A percentile compares a stretch with the other conserved stretches of the same genome.
These are phyloP conservation scores for Perodicticus potto DNA, from an alignment of 2,797 vertebrate genomes.

Conservation along the genomic window DNA sequence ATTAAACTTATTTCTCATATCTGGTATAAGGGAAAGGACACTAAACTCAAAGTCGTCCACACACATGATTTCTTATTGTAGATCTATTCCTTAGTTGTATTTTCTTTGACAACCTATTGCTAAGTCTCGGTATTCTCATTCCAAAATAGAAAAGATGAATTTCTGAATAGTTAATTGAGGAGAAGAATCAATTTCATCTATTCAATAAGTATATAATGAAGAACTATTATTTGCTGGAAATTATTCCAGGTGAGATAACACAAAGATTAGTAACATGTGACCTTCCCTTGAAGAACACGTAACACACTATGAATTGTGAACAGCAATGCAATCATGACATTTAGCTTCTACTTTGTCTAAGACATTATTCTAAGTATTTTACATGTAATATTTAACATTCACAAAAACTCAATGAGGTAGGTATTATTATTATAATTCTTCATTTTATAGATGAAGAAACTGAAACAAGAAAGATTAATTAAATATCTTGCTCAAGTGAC, in stretches of 20 bases:
- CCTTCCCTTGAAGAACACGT: not conserved
- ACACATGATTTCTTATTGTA: not conserved
- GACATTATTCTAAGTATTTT: not conserved
- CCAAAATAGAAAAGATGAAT: constrained; percentile 33
- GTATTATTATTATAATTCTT: not conserved
- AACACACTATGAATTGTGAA: not conserved
- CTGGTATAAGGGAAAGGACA: not conserved
- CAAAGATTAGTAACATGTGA: not conserved
- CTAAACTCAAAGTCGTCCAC: not conserved
- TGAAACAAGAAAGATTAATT: not conserved
- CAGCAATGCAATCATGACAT: not conserved
- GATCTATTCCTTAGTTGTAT: not conserved
- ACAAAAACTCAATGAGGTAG: not conserved
- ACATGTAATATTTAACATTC: not conserved
- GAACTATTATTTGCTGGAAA: constrained; percentile 34
- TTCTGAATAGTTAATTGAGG: not conserved
- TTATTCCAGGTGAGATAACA: not conserved
- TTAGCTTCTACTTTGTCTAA: not conserved
- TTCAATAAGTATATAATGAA: not conserved
- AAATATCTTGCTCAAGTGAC: not conserved
- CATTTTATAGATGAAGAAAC: constrained; percentile 8
- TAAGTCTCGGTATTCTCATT: not conserved
- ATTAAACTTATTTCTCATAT: not conserved
- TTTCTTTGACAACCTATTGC: not conserved
- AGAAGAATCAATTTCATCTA: not conserved